Percentiles rank a stretch among this genome's conserved stretches.
Evolutionary conservation across 1,140 invertebrate species (phyloP).

Genomic region (Solenopsis fugax): DNA sequence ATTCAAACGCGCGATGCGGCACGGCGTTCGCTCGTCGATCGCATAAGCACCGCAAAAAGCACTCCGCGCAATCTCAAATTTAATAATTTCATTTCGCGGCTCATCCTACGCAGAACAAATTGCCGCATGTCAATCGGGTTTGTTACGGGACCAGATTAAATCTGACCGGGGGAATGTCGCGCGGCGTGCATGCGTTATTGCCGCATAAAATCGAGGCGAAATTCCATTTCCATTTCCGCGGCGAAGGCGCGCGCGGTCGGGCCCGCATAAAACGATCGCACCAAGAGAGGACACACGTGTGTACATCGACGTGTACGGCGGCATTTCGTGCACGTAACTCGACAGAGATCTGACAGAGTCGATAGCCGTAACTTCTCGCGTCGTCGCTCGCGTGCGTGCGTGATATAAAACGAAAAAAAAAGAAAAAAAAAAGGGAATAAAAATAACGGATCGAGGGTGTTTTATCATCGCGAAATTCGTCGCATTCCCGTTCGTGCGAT

Average conservation of each 20-base stretch:
- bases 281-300: not conserved
- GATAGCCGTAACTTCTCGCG: conserved; percentile 57
- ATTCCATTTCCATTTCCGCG: conserved; percentile 66
- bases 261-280: conserved; percentile 44
- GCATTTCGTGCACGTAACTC: conserved; percentile 52
- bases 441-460: not conserved
- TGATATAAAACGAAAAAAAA: not conserved
- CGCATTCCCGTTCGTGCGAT: conserved; percentile 15
- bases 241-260: conserved; percentile 39
- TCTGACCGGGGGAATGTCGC: conserved; percentile 30
- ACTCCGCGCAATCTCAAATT: conserved; percentile 55
- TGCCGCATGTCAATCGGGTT: conserved; percentile 63
- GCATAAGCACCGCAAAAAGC: conserved; percentile 41
- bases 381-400: not conserved
- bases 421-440: not conserved
- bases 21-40: conserved; percentile 19
- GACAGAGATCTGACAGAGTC: conserved; percentile 55
- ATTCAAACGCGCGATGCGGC: not conserved
- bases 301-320: not conserved
- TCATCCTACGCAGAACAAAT: conserved; percentile 51
- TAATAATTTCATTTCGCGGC: conserved; percentile 58
- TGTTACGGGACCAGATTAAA: conserved; percentile 66
- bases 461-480: conserved; percentile 36
- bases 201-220: conserved; percentile 58
- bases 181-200: conserved; percentile 28